A percentile compares a stretch with the other conserved stretches of the same genome.
These are phyloP conservation scores for Margaritifera margaritifera DNA, from an alignment of 2,888 invertebrate genomes.

Conservation along the genomic window DNA sequence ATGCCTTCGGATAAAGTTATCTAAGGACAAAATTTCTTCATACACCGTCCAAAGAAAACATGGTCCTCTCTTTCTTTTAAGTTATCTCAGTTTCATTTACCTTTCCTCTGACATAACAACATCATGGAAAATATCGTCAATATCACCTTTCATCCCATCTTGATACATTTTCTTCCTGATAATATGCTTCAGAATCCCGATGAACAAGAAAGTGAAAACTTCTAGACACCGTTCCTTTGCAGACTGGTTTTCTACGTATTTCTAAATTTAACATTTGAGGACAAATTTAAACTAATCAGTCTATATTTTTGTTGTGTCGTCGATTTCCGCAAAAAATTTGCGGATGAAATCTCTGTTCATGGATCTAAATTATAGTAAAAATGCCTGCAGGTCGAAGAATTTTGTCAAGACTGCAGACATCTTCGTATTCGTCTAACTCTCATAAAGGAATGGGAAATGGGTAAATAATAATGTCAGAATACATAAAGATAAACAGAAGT, in stretches of 20 bases:
- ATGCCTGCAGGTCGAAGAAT: constrained; percentile 65
- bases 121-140: constrained; percentile 51
- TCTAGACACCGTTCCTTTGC: too few species aligned
- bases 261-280: too few species aligned
- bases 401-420: constrained; percentile 61
- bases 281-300: too few species aligned
- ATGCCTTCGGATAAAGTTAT: not conserved
- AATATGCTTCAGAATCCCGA: too few species aligned
- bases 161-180: not conserved
- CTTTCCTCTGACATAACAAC: constrained; percentile 53
- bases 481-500: not conserved
- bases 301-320: too few species aligned
- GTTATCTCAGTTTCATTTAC: constrained; percentile 17
- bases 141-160: constrained; percentile 6
- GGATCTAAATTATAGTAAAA: not conserved
- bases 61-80: not conserved
- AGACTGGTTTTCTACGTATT: too few species aligned
- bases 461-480: constrained; percentile 19
- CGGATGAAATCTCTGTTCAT: not conserved
- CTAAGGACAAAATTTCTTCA: not conserved
- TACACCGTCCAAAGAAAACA: not conserved
- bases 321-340: too few species aligned
- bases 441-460: constrained; percentile 41
- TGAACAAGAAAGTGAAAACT: too few species aligned
- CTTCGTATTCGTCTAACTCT: constrained; percentile 43